Base-by-base conservation (phyloP, 2,797 vertebrate species). In the Sebastes paucispinis region DNA sequence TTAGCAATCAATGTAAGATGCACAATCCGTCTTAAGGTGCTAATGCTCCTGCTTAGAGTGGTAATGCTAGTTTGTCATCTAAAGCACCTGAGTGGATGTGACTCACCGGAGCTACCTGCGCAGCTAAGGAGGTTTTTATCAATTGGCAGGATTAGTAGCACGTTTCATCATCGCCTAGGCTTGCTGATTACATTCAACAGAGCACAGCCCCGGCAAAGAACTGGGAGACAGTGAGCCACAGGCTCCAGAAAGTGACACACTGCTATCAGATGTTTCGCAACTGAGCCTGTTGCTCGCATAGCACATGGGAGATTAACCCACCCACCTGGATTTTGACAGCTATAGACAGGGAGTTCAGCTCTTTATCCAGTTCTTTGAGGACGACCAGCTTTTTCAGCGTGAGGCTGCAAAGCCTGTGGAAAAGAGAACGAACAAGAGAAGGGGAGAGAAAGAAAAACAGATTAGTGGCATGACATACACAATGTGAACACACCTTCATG, bases 261-360 rank as follows among this genome's bases (percentile, higher is more conserved):
- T 18, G 31, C 70, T 55, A 71, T 81, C 47, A 55, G 80, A 68
- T 43, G 47, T 77, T 62, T 64, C 62, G 18, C 64, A 81, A 64
- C 22, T 6, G 31, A 76, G 65, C 43, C 39, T 6, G 70, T 43
- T 80, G 29, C 50, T 79, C 32, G 34, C 52, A 52, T 73, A 13
- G 34, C 80, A 83, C 62, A 43, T 4, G 18, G 6, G 36, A 86
- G 74, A 76, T 69, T 68, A 82, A 69, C 29, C 24, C 64, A 91
- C 94, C 87, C 83, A 96, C 96, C 96, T 96, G 96, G 77, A 96
- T 95, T 93, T 96, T 96, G 54, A 96, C 96, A n/a, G 96, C 96
- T 83, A 96, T 96, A 25, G 95, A 95, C 62, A 96, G 90, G 1
- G 96, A 96, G 89, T 87, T 96, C 75, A 96, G 91, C 79, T 96